Evolutionary conservation across 2,113 vertebrate species (phyloP).

Genomic region (Hippopotamus amphibius): DNA sequence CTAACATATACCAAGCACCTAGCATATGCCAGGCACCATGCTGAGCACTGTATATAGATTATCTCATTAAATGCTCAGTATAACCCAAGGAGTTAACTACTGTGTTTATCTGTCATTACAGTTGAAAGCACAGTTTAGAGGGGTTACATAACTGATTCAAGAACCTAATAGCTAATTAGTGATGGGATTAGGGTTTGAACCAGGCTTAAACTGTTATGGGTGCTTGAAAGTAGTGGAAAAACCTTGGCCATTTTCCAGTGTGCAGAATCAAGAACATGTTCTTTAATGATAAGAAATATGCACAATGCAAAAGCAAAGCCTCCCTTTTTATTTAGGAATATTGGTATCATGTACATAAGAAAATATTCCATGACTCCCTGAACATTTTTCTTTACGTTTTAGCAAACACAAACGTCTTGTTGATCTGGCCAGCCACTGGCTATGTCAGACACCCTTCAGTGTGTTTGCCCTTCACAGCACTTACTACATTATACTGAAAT

Average conservation of each 20-base stretch:
- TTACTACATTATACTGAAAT: background rate
- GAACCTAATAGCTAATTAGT: conserved; percentile 36
- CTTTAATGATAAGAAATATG: background rate
- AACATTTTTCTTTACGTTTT: background rate
- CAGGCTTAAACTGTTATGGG: background rate
- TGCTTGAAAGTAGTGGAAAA: background rate
- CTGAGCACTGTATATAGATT: conserved; percentile 44
- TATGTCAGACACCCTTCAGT: too few species aligned
- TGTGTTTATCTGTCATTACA: conserved; percentile 42
- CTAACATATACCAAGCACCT: background rate
- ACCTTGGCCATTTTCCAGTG: background rate
- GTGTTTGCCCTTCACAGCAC: background rate
- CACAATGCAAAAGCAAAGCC: background rate
- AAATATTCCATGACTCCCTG: background rate
- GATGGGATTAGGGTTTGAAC: background rate
- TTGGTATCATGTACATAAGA: background rate
- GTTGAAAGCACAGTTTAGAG: conserved; percentile 34
- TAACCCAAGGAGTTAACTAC: background rate
- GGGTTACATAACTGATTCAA: conserved; percentile 13
- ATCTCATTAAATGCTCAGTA: conserved; percentile 48
- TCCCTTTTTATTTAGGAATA: background rate
- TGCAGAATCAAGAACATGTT: background rate
- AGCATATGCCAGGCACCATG: background rate
- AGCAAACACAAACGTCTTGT: background rate
- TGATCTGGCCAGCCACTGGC: background rate